A percentile compares a stretch with the other conserved stretches of the same genome.
Conservation (phyloP, 2,113 vertebrate genomes). For the Nipponia nippon region DNA sequence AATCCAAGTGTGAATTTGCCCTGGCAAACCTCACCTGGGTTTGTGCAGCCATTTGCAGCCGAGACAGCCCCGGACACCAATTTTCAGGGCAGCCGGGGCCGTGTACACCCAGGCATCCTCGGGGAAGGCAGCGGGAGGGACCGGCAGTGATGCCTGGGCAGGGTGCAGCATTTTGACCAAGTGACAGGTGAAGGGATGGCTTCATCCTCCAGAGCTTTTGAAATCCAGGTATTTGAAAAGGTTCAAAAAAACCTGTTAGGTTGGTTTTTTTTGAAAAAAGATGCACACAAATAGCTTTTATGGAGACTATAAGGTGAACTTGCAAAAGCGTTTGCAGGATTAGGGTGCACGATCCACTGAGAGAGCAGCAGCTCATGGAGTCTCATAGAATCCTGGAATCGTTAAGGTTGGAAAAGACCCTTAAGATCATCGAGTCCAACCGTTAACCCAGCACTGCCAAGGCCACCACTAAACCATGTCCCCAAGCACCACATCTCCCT, state of each 20-base stretch:
- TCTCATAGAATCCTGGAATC: too few species aligned
- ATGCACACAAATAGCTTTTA: not conserved
- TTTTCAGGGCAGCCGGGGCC: not conserved
- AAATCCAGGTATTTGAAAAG: not conserved
- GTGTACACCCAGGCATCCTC: accelerated
- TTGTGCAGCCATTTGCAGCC: not conserved
- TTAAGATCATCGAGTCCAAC: too few species aligned
- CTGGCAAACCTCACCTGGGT: not conserved
- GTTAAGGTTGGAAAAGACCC: too few species aligned
- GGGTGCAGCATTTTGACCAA: not conserved
- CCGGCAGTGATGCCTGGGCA: too few species aligned
- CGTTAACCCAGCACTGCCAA: too few species aligned
- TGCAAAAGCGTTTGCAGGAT: not conserved
- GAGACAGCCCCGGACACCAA: not conserved
- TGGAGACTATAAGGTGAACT: not conserved
- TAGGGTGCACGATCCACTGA: not conserved
- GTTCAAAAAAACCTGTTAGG: not conserved
- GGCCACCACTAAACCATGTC: too few species aligned
- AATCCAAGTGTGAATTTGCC: not conserved
- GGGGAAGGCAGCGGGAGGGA: not conserved
- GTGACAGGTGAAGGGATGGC: not conserved
- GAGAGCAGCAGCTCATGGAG: not conserved
- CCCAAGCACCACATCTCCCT: too few species aligned
- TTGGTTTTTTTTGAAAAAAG: not conserved
- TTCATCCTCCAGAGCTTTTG: not conserved